These are phyloP conservation scores for western clawed frog (Xenopus tropicalis) DNA, from an alignment of 2,113 vertebrate species.

Conservation along the genomic window UCB_Xtro_10.0 CM004447.2:70092501-70093000, in stretches of 20 bases:
- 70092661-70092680: background rate
- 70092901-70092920: too few species aligned
- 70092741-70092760: background rate
- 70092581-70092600: background rate
- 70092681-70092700: background rate
- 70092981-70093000: too few species aligned
- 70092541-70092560: background rate
- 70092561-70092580: background rate
- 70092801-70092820: too few species aligned
- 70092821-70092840: too few species aligned
- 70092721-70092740: background rate
- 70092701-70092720: background rate
- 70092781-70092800: too few species aligned
- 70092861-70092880: too few species aligned
- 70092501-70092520: background rate
- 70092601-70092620: constrained; percentile 1
- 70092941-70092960: too few species aligned
- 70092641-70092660: background rate
- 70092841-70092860: too few species aligned
- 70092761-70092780: background rate
- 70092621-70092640: background rate
- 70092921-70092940: too few species aligned
- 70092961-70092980: too few species aligned
- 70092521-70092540: background rate
- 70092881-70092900: too few species aligned